Evolutionary conservation across 2,888 invertebrate genomes (phyloP), one percentile per base, ranked within the genome.

Genomic region (Oligia latruncula): DNA sequence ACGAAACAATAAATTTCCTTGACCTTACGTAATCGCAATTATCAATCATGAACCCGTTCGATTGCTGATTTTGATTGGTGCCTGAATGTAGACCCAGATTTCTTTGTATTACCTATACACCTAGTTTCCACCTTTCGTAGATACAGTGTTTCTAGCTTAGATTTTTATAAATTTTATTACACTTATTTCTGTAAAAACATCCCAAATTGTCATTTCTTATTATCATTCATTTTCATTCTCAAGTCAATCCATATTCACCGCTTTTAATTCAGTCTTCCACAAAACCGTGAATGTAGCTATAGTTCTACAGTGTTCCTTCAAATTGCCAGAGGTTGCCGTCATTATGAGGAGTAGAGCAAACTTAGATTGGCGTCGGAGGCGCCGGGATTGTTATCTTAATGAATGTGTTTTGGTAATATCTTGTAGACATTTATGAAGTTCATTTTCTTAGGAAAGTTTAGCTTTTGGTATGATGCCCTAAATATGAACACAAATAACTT

Each of bases 291-390:
- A 55, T 13, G 15, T 75, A 65, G 29, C 49, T 74, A 65, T 74
- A 87, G 68, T 17, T 52, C 15, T 15, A 52, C 46, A 76, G 20
- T 77, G 85, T 81, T 85, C 80, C 83, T 85, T 90, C 91, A 92
- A 92, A 92, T 91, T 91, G 90, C 90, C 87, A 89, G 89, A 92
- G 92, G 90, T 91, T 90, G 90, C 76, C 83, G 77, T 82, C 75
- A 73, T 87, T 89, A 87, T 89, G 88, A 90, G 92, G 92, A 91
- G 92, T 90, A 91, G 84, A 89, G 88, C 90, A 92, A 93, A 93
- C 93, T 93, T 92, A 93, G 91, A 92, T 92, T 92, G 93, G 88
- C 85, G 88, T 79, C 84, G 78, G 78, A 75, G 83, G 88, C 83
- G 78, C 81, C 83, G 81, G 88, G 91, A 92, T 92, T 91, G 91